Percentiles rank a stretch among this genome's conserved stretches.
Evolutionary conservation across 2,888 invertebrate species (phyloP).

Genomic region (Parnassius orleans): DNA sequence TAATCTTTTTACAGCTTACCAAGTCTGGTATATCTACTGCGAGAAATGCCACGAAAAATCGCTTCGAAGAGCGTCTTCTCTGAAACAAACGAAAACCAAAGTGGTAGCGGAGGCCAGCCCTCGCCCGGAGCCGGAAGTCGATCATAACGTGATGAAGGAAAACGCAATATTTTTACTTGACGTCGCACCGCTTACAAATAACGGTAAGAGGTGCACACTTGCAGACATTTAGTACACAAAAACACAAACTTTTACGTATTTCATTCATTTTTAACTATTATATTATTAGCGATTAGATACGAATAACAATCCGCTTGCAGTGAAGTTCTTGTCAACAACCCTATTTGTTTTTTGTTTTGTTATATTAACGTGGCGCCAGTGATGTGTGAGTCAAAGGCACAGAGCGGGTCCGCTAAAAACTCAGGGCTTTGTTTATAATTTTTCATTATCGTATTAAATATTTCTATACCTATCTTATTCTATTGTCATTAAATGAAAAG

Average conservation of each 20-base stretch:
- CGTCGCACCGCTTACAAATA: constrained; percentile 86
- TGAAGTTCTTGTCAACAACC: too few relatives aligned
- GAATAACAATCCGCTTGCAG: too few relatives aligned
- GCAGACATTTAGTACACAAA: too few relatives aligned
- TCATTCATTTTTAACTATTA: too few relatives aligned
- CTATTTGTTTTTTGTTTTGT: too few relatives aligned
- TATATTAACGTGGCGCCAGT: constrained; percentile 57
- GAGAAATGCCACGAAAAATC: constrained; percentile 92
- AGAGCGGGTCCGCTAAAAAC: constrained; percentile 48
- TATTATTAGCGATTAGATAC: too few relatives aligned
- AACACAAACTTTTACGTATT: too few relatives aligned
- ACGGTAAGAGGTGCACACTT: constrained; percentile 42
- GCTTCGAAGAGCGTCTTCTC: constrained; percentile 48
- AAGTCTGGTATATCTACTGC: constrained; percentile 96
- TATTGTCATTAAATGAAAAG: too few relatives aligned
- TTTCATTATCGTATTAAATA: too few relatives aligned
- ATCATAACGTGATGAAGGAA: constrained; percentile 90
- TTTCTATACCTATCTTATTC: too few relatives aligned
- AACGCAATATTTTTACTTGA: constrained; percentile 97
- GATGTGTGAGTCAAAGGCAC: constrained; percentile 39
- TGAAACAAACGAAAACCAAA: constrained; percentile 48
- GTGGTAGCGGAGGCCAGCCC: constrained; percentile 45
- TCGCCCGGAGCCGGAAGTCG: constrained; percentile 44
- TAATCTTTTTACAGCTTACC: constrained; percentile 66
- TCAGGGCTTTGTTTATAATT: too few relatives aligned